Conservation (phyloP, 2,113 vertebrate genomes). For the Galbula dea region DNA sequence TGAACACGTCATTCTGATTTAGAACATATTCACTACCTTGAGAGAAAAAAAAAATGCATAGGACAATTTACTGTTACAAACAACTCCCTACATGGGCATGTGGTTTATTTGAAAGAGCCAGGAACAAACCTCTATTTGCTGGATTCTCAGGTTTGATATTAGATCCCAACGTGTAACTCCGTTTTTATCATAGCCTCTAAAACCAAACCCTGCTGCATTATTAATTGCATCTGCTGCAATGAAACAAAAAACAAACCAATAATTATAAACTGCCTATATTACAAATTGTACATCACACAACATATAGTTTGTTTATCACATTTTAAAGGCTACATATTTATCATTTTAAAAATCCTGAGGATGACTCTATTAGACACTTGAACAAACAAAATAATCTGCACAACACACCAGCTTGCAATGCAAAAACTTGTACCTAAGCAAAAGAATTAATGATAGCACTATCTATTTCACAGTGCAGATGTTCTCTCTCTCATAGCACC, state of each 20-base stretch:
- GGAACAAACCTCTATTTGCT: conserved; percentile 90
- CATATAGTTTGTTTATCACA: neutral
- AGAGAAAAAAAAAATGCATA: accelerated
- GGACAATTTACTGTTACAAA: neutral
- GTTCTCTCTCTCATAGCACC: neutral
- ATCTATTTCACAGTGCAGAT: neutral
- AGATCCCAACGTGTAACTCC: conserved; percentile 89
- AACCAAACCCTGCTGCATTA: conserved; percentile 98
- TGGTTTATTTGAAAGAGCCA: neutral
- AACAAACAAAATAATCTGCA: neutral
- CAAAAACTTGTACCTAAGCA: neutral
- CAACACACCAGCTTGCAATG: neutral
- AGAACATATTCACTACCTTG: neutral
- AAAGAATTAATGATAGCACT: neutral
- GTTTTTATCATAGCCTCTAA: conserved; percentile 91
- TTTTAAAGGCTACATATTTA: neutral
- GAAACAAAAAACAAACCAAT: conserved; percentile 20
- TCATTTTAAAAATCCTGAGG: neutral
- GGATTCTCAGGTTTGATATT: conserved; percentile 93
- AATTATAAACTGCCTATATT: neutral
- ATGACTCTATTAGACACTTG: neutral
- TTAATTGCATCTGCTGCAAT: conserved; percentile 93
- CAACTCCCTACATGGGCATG: neutral
- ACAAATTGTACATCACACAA: neutral
- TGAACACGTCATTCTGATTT: neutral